Evolutionary conservation across 1,140 invertebrate genomes (phyloP).

Genomic region (Diabrotica undecimpunctata): DNA sequence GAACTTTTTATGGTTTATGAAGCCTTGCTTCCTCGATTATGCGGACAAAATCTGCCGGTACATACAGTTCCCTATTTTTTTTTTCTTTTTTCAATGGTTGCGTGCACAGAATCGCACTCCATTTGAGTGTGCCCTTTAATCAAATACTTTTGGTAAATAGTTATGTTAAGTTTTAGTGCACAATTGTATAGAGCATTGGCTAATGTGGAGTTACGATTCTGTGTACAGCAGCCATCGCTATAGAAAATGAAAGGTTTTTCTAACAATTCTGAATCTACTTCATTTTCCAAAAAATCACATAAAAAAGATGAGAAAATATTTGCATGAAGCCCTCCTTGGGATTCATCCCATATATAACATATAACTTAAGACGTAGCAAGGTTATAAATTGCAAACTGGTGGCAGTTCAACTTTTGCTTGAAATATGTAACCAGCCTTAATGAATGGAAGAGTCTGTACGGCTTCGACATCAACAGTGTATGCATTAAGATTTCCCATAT

Average conservation of each 20-base stretch:
- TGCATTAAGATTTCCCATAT: slow-evolving; percentile 1
- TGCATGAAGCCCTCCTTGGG: slow-evolving; percentile 35
- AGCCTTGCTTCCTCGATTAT: slow-evolving; percentile 29
- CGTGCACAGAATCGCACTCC: slow-evolving; percentile 43
- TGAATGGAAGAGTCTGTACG: slow-evolving; percentile 28
- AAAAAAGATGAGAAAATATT: slow-evolving; percentile 25
- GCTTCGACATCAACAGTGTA: slow-evolving; percentile 29
- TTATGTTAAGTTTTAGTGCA: slow-evolving; percentile 18
- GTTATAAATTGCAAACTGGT: slow-evolving; percentile 42
- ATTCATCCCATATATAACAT: slow-evolving; percentile 20
- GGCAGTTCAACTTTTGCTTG: slow-evolving; percentile 37
- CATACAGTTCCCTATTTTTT: slow-evolving; percentile 29
- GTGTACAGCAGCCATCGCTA: slow-evolving; percentile 20
- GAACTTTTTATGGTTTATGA: slow-evolving; percentile 25
- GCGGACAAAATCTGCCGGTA: slow-evolving; percentile 34
- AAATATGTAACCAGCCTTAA: slow-evolving; percentile 37
- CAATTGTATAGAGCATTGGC: slow-evolving; percentile 22
- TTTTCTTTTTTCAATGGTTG: slow-evolving; percentile 33
- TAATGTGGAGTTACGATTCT: slow-evolving; percentile 26
- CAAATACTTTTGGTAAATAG: slow-evolving; percentile 30
- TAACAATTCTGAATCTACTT: not conserved
- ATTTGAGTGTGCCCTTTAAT: slow-evolving; percentile 43
- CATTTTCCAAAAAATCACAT: not conserved
- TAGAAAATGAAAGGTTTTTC: slow-evolving; percentile 13
- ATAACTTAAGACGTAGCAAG: slow-evolving; percentile 28